These are phyloP conservation scores for Hydropsyche betteni DNA, from an alignment of 2,888 invertebrate genomes.

Conservation along the genomic window DNA sequence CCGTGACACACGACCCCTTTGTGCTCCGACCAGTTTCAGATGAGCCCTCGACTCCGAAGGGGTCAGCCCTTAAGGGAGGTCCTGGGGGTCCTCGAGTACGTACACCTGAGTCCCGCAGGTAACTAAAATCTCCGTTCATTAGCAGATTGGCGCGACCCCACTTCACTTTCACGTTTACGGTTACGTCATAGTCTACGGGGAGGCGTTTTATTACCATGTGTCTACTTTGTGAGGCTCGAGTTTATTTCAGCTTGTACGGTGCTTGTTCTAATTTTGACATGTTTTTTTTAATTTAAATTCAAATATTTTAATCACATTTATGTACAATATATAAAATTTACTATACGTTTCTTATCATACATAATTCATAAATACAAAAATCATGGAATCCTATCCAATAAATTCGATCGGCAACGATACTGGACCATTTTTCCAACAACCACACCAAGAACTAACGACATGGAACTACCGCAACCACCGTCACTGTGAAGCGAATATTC, in stretches of 20 bases:
- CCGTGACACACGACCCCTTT: constrained; percentile 14
- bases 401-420: no score
- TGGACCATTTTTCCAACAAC: background rate
- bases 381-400: no score
- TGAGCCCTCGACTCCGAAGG: background rate
- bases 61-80: constrained; percentile 33
- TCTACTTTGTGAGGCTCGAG: background rate
- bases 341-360: no score
- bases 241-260: background rate
- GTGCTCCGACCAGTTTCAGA: background rate
- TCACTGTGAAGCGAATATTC: no score
- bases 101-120: constrained; percentile 36
- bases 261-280: no score
- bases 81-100: constrained; percentile 6
- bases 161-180: constrained; percentile 24
- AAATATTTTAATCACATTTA: no score
- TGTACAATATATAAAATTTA: no score
- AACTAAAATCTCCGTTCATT: constrained; percentile 46
- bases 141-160: constrained; percentile 43
- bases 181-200: no score
- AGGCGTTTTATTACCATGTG: background rate
- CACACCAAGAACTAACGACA: background rate
- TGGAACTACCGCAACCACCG: no score
- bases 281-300: no score
- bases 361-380: no score